These are phyloP conservation scores for Litoditis marina DNA, from an alignment of 2,888 invertebrate species.

Conservation along the genomic window DNA sequence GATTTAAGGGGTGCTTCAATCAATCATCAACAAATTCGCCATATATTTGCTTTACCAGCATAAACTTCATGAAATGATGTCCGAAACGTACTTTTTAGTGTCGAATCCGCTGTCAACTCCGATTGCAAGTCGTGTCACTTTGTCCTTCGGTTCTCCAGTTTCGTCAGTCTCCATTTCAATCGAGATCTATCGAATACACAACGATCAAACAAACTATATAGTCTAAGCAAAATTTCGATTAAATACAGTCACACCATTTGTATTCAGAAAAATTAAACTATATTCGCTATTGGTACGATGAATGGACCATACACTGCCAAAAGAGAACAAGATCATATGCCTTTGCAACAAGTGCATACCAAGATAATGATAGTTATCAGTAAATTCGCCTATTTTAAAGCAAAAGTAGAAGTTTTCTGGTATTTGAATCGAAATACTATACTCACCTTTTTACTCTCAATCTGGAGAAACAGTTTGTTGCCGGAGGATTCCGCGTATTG, in stretches of 20 bases:
- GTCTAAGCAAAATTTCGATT: too few relatives aligned
- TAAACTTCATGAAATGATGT: not conserved
- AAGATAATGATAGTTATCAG: too few relatives aligned
- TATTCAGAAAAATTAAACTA: too few relatives aligned
- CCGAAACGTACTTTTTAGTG: not conserved
- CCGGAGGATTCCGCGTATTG: conserved; percentile 25
- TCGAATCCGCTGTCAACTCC: conserved; percentile 77
- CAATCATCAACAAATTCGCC: not conserved
- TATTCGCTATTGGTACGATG: not conserved
- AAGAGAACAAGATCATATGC: too few relatives aligned
- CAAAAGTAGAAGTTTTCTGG: too few relatives aligned
- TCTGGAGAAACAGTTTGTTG: conserved; percentile 35
- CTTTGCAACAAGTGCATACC: too few relatives aligned
- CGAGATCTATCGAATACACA: not conserved
- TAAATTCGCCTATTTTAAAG: too few relatives aligned
- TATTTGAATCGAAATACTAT: too few relatives aligned
- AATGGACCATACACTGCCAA: not conserved
- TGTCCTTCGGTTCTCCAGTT: conserved; percentile 38
- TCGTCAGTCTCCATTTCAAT: conserved; percentile 3
- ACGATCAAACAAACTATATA: too few relatives aligned
- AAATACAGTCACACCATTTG: too few relatives aligned
- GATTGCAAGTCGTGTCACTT: conserved; percentile 49
- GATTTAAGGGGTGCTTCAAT: not conserved
- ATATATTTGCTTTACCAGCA: not conserved
- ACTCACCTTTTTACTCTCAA: conserved; percentile 25